These are phyloP conservation scores for Argyrosomus regius DNA, from an alignment of 2,797 vertebrate species.

Conservation along the genomic window DNA sequence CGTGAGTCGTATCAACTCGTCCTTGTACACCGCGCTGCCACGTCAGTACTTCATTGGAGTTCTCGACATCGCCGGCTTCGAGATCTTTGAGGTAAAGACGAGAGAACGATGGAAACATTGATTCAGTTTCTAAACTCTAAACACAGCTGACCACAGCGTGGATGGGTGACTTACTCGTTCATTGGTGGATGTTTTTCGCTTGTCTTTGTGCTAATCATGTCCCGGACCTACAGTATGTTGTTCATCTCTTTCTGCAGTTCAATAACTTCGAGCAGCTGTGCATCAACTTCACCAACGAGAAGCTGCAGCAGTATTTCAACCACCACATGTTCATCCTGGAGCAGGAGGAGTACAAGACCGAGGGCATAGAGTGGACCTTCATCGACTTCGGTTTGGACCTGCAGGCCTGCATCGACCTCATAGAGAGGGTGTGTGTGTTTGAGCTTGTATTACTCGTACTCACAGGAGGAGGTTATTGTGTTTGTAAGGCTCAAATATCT, in stretches of 20 bases:
- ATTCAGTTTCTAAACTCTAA: neutral
- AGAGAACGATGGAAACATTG: neutral
- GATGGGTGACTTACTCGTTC: no score
- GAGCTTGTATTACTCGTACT: neutral
- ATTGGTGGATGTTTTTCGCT: no score
- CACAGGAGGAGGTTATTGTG: neutral
- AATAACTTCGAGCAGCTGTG: constrained; percentile 98
- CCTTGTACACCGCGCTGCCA: constrained; percentile 90
- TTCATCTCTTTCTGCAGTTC: constrained; percentile 79
- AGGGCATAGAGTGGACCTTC: constrained; percentile 96
- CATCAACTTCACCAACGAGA: constrained; percentile 98
- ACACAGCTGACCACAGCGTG: no score
- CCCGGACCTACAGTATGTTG: neutral
- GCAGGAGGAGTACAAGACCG: constrained; percentile 94
- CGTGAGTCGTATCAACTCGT: constrained; percentile 93
- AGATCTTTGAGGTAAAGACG: constrained; percentile 92
- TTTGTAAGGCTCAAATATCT: neutral
- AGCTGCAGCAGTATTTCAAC: constrained; percentile 97
- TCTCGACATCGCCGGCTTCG: constrained; percentile 96
- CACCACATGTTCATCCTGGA: constrained; percentile 98
- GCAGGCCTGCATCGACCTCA: constrained; percentile 94
- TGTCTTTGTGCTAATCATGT: no score
- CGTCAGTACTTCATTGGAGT: constrained; percentile 96
- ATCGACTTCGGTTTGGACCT: constrained; percentile 95
- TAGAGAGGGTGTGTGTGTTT: constrained; percentile 85